phyloP scores from a whole-genome alignment of 1,140 invertebrate species.

The Drosophila ogumai region DNA sequence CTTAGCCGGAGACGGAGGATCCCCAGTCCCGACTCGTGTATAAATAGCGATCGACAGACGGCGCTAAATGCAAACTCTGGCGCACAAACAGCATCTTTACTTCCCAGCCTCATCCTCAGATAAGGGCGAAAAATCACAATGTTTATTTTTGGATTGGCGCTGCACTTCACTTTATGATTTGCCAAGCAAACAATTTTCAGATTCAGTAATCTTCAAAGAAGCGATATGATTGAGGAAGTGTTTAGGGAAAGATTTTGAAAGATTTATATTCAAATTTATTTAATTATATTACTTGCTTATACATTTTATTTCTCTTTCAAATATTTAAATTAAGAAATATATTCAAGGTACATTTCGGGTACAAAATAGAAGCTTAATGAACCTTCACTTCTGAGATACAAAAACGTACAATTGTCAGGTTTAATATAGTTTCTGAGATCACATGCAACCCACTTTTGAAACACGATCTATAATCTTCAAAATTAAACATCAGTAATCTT shows the following conservation, averaged over 20 bases:
- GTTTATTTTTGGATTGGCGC: slow-evolving; percentile 27
- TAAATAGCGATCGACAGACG: slow-evolving; percentile 39
- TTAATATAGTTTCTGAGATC: neutral
- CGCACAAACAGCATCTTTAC: neutral
- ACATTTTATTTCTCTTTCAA: neutral
- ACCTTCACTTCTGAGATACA: neutral
- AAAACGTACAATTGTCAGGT: neutral
- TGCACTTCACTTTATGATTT: slow-evolving; percentile 21
- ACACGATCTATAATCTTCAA: neutral
- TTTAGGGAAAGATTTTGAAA: neutral
- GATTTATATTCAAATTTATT: neutral
- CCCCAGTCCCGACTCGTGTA: slow-evolving; percentile 6
- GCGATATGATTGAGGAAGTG: neutral
- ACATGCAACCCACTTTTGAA: neutral
- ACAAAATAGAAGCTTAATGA: neutral
- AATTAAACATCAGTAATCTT: neutral
- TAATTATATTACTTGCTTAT: too few species aligned
- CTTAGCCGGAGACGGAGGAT: slow-evolving; percentile 29
- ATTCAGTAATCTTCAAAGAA: slow-evolving; percentile 19
- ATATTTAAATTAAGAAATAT: neutral
- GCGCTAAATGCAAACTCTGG: slow-evolving; percentile 46
- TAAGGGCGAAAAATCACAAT: slow-evolving; percentile 27
- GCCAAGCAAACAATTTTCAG: neutral
- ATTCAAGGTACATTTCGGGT: neutral
- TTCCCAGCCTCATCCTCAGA: slow-evolving; percentile 5